Evolutionary conservation across 2,888 invertebrate genomes (phyloP), one percentile per base, ranked within the genome.

Genomic region (Hoplodrina blanda): DNA sequence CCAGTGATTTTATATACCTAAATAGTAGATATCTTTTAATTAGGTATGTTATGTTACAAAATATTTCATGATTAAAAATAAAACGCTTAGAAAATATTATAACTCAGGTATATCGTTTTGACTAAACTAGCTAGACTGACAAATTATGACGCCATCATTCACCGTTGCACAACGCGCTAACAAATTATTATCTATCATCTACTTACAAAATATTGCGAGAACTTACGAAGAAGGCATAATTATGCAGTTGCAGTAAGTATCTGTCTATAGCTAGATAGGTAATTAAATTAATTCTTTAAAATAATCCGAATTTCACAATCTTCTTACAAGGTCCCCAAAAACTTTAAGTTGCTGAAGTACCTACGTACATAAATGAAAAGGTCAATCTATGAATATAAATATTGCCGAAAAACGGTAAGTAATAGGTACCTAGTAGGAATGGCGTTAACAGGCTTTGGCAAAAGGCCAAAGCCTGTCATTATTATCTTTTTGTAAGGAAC

Each of bases 151-250:
- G 80, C 74, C 84, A 82, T 72, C 25, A 54, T 70, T 72, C 55
- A 56, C 52, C 61, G 76, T 89, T 89, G 81, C 87, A 83, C 83
- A 89, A 87, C 81, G 65, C 52, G 49, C 62, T 63, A 79, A 84
- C 80, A 87, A 86, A 84, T 82, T 71, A 49, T 53, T 64, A 78
- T 65, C 76, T 80, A 41, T 41, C 11, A 13, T 41, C 41, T 41
- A 69, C 80, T 83, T 84, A 80, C 83, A 80, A 85, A 85, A 81
- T 70, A 80, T 86, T 86, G 87, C 86, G 73, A 80, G 76, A 84
- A 81, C 73, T 73, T 75, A 79, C 69, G 44, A 76, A 76, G 66
- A 76, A 55, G 20, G 11, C 37, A 30, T 44, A 46, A 41, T 13
- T 41, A 11, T 13, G 2, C 20, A 50, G 44, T 11, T 67, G 41